Evolutionary conservation across 2,797 vertebrate genomes (phyloP).

Genomic region (Oryzias dopingdopingensis): DNA sequence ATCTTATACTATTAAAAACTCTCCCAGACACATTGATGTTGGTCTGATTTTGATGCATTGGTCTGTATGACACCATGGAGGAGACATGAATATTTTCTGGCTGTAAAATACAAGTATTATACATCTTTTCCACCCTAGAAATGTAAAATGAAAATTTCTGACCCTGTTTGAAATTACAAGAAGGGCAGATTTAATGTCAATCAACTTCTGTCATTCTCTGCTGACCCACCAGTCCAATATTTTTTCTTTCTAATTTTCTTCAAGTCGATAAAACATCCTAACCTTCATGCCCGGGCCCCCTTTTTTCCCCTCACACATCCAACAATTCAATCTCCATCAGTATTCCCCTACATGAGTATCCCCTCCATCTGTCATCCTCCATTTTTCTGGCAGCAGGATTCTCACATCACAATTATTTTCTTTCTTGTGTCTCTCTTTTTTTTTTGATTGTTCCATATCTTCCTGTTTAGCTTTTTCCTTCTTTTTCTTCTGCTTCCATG

Average conservation of each 20-base stretch:
- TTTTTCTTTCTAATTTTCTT: slow-evolving; percentile 29
- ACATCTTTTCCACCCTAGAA: background rate
- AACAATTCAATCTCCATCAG: slow-evolving; percentile 43
- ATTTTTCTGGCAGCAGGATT: slow-evolving; percentile 21
- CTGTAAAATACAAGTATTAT: no score
- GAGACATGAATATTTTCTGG: no score
- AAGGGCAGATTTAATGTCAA: slow-evolving; percentile 21
- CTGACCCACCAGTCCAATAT: slow-evolving; percentile 14
- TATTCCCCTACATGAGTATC: slow-evolving; percentile 56
- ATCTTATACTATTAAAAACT: background rate
- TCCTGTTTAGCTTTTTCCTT: slow-evolving; percentile 20
- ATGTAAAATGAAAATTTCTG: background rate
- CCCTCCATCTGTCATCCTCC: slow-evolving; percentile 36
- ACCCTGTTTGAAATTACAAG: slow-evolving; percentile 13
- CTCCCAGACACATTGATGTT: no score
- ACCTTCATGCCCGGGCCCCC: background rate
- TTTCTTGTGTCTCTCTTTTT: slow-evolving; percentile 16
- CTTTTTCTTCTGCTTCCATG: slow-evolving; percentile 32
- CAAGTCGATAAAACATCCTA: slow-evolving; percentile 27
- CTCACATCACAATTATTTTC: slow-evolving; percentile 48
- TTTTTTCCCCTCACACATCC: slow-evolving; percentile 20
- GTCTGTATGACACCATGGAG: no score
- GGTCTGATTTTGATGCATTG: no score
- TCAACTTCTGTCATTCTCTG: slow-evolving; percentile 15
- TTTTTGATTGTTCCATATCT: slow-evolving; percentile 21